Conservation (phyloP, 1,140 invertebrate genomes). For the Ericerus pela region DNA sequence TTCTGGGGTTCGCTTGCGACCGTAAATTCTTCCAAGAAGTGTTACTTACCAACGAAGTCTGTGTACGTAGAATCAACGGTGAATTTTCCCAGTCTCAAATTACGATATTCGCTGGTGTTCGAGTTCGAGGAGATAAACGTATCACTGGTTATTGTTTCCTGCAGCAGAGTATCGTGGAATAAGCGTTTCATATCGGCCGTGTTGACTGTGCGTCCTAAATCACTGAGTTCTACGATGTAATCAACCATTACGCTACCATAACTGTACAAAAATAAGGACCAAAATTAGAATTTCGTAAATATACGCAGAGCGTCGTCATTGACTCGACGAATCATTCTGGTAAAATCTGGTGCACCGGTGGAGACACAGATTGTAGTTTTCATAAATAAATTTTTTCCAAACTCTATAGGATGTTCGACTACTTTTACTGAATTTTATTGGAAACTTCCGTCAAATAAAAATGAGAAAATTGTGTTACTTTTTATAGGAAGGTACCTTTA, state of each 20-base stretch:
- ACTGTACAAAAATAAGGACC: neutral
- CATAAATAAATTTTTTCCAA: neutral
- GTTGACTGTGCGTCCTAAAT: slow-evolving; percentile 58
- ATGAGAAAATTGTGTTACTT: too few relatives aligned
- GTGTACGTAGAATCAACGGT: slow-evolving; percentile 68
- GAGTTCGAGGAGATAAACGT: slow-evolving; percentile 20
- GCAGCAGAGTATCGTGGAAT: slow-evolving; percentile 59
- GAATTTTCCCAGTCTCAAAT: slow-evolving; percentile 55
- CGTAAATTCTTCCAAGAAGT: too few relatives aligned
- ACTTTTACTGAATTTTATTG: too few relatives aligned
- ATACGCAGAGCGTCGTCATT: too few relatives aligned
- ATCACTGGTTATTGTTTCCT: slow-evolving; percentile 30
- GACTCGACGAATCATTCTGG: neutral
- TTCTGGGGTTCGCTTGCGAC: too few relatives aligned
- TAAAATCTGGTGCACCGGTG: neutral
- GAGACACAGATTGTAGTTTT: neutral
- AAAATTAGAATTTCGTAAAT: too few relatives aligned
- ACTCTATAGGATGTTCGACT: neutral
- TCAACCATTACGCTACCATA: slow-evolving; percentile 70
- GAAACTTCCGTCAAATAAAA: too few relatives aligned
- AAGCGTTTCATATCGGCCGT: slow-evolving; percentile 63
- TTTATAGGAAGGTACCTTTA: too few relatives aligned
- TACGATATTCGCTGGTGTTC: slow-evolving; percentile 33
- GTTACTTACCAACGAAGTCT: slow-evolving; percentile 69
- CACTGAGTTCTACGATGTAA: slow-evolving; percentile 66